Conservation (phyloP, 1,140 invertebrate species). For the Polypedilum vanderplanki region DNA sequence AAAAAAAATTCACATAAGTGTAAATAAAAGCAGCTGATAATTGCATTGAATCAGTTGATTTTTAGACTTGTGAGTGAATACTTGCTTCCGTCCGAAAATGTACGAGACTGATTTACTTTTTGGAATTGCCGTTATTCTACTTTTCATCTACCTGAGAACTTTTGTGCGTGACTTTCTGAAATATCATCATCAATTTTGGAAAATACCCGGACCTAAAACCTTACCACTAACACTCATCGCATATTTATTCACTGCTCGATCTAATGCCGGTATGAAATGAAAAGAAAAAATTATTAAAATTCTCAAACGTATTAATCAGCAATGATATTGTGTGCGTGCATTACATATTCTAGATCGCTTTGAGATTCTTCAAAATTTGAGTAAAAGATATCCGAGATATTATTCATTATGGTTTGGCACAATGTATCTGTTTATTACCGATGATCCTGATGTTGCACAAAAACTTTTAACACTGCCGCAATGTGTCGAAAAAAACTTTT, state of each 20-base stretch:
- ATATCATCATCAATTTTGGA: neutral
- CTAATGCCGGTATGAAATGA: neutral
- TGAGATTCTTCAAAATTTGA: neutral
- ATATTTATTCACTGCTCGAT: neutral
- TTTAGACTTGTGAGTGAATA: too few species aligned
- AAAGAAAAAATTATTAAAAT: neutral
- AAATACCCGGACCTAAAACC: neutral
- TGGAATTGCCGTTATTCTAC: neutral
- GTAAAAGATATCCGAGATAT: neutral
- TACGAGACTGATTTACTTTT: constrained; percentile 7
- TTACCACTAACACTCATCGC: neutral
- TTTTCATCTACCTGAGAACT: neutral
- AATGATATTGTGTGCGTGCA: neutral
- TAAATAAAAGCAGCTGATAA: too few species aligned
- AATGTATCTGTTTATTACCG: constrained; percentile 3
- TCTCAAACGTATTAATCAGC: neutral
- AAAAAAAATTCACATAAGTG: too few species aligned
- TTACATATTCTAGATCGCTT: neutral
- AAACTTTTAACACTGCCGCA: constrained; percentile 1
- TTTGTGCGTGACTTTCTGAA: neutral
- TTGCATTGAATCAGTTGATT: too few species aligned
- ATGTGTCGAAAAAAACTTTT: constrained; percentile 4
- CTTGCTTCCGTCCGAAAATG: neutral
- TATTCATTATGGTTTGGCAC: constrained; percentile 26
- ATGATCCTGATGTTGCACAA: neutral